A percentile compares a stretch with the other conserved stretches of the same genome.
Evolutionary conservation across 2,888 invertebrate genomes (phyloP).

Genomic region (Agrilus cyanescens): DNA sequence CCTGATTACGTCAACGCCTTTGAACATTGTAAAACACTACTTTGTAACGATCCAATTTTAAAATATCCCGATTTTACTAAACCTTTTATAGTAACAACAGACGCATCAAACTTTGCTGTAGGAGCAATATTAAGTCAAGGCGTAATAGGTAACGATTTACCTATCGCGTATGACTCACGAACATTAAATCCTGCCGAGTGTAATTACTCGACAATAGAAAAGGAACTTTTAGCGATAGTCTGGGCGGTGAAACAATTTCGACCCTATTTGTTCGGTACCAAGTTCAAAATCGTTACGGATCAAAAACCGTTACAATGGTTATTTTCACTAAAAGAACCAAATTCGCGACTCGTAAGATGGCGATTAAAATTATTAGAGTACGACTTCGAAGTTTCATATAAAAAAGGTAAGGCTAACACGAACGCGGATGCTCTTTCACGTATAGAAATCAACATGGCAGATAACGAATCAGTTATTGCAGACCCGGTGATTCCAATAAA

Average conservation of each 20-base stretch:
- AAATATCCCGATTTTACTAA: slow-evolving; percentile 27
- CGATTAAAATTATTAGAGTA: slow-evolving; percentile 18
- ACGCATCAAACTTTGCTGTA: slow-evolving; percentile 22
- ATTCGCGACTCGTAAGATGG: too few species aligned
- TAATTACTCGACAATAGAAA: slow-evolving; percentile 21
- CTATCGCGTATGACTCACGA: slow-evolving; percentile 24
- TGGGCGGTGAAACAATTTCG: slow-evolving; percentile 1
- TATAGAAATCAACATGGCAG: too few species aligned
- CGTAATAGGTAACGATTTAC: slow-evolving; percentile 18
- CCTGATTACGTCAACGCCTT: not conserved
- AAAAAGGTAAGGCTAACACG: slow-evolving; percentile 19
- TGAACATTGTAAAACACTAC: slow-evolving; percentile 3
- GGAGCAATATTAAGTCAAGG: slow-evolving; percentile 23
- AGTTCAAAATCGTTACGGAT: slow-evolving; percentile 13
- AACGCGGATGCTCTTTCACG: slow-evolving; percentile 20
- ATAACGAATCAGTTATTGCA: too few species aligned
- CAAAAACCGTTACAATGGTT: slow-evolving; percentile 12
- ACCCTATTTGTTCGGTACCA: slow-evolving; percentile 15
- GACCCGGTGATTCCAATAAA: too few species aligned
- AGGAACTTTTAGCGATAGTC: slow-evolving; percentile 15
- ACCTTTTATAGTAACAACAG: slow-evolving; percentile 23
- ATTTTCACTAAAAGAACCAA: too few species aligned
- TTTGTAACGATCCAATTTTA: slow-evolving; percentile 21
- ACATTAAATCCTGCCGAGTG: slow-evolving; percentile 19
- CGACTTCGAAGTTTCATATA: slow-evolving; percentile 20